A percentile compares a stretch with the other conserved stretches of the same genome.
Conservation (phyloP, 2,113 vertebrate genomes). For the Promerops cafer region DNA sequence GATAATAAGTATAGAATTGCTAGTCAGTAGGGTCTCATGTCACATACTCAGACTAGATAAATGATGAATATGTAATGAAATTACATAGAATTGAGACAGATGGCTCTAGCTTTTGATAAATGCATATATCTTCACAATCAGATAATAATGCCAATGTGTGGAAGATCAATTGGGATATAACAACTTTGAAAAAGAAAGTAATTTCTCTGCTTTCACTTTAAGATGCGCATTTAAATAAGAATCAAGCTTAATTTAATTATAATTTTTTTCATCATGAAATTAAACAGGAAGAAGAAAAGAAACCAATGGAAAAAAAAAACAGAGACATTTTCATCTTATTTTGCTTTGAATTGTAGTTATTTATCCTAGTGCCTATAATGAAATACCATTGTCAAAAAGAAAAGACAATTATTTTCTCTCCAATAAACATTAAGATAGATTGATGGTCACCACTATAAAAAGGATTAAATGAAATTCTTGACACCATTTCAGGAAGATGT, state of each 20-base stretch:
- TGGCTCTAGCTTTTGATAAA: slow-evolving; percentile 74
- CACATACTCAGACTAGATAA: slow-evolving; percentile 63
- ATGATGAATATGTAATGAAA: slow-evolving; percentile 74
- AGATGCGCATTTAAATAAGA: slow-evolving; percentile 62
- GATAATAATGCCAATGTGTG: slow-evolving; percentile 69
- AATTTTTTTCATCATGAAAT: slow-evolving; percentile 18
- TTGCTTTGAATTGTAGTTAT: slow-evolving; percentile 34
- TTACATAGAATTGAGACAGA: slow-evolving; percentile 75
- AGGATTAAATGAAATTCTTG: slow-evolving; percentile 28
- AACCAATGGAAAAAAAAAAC: background rate
- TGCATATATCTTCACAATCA: slow-evolving; percentile 72
- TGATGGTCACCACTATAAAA: background rate
- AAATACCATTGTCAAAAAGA: slow-evolving; percentile 9
- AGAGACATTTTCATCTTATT: slow-evolving; percentile 22
- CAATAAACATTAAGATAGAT: slow-evolving; percentile 3
- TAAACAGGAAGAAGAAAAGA: slow-evolving; percentile 13
- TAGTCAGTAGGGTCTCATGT: slow-evolving; percentile 56
- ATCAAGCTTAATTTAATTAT: slow-evolving; percentile 61
- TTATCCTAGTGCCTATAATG: slow-evolving; percentile 26
- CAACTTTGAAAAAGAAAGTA: slow-evolving; percentile 65
- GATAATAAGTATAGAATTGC: slow-evolving; percentile 71
- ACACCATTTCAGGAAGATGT: slow-evolving; percentile 32
- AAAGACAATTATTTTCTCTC: slow-evolving; percentile 50
- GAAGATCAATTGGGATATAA: slow-evolving; percentile 74
- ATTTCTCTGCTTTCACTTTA: slow-evolving; percentile 64